Percentiles rank a stretch among this genome's conserved stretches.
These are phyloP conservation scores for Crypturellus undulatus DNA, from an alignment of 2,113 vertebrate genomes.

Conservation along the genomic window DNA sequence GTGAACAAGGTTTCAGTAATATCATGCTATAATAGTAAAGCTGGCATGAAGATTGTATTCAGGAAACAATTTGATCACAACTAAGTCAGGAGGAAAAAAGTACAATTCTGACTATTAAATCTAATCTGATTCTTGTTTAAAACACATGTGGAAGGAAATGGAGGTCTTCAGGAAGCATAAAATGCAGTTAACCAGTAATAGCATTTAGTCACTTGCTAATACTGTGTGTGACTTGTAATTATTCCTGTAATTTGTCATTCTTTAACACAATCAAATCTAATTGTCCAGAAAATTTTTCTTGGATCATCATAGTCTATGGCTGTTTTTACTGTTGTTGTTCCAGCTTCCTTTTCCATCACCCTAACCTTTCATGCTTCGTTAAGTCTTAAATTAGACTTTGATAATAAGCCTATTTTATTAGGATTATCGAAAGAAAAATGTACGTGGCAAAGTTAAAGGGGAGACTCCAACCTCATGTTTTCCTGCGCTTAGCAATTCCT, in stretches of 20 bases:
- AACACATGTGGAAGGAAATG: background rate
- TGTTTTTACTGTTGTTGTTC: slow-evolving; percentile 78
- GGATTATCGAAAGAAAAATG: slow-evolving; percentile 62
- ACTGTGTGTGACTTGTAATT: slow-evolving; percentile 70
- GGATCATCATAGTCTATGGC: slow-evolving; percentile 47
- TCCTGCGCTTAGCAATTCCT: slow-evolving; percentile 57
- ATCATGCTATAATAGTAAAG: background rate
- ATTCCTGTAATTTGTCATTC: slow-evolving; percentile 73
- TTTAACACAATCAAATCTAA: slow-evolving; percentile 79
- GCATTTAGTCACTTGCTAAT: slow-evolving; percentile 49
- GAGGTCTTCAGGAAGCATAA: slow-evolving; percentile 35
- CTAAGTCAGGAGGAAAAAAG: background rate
- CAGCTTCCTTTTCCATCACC: slow-evolving; percentile 70
- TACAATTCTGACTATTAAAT: background rate
- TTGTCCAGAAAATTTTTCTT: slow-evolving; percentile 79
- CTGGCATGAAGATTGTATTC: background rate
- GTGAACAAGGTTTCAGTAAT: background rate
- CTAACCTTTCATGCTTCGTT: slow-evolving; percentile 74
- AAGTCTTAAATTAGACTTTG: slow-evolving; percentile 78
- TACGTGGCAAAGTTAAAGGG: background rate
- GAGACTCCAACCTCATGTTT: background rate
- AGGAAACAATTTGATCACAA: background rate
- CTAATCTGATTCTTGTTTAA: background rate
- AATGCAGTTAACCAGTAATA: slow-evolving; percentile 42
- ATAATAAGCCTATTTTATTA: slow-evolving; percentile 72